Percentiles rank a stretch among this genome's conserved stretches.
These are phyloP conservation scores for Meles meles DNA, from an alignment of 2,113 vertebrate genomes.

Conservation along the genomic window DNA sequence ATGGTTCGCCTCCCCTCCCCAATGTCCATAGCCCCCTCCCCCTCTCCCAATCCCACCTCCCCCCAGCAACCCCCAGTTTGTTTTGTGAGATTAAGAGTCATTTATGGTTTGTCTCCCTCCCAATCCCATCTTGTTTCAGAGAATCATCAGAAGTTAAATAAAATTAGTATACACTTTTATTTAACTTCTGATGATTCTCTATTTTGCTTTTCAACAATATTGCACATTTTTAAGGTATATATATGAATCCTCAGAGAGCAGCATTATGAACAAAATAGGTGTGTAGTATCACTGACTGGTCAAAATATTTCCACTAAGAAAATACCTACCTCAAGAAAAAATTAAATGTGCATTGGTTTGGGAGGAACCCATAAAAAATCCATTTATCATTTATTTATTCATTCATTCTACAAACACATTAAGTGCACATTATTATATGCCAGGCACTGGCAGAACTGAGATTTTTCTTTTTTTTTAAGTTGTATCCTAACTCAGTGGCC, in stretches of 20 bases:
- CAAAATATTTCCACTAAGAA: constrained; percentile 1
- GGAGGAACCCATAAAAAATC: neutral
- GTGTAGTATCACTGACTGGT: neutral
- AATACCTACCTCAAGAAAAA: neutral
- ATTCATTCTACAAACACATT: neutral
- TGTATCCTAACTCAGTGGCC: neutral
- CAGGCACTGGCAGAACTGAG: neutral
- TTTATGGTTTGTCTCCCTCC: too few species aligned
- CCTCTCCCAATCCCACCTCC: too few species aligned
- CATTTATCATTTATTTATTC: neutral
- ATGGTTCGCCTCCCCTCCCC: too few species aligned
- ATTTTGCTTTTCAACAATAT: neutral
- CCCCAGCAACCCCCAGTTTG: too few species aligned
- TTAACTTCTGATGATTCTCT: neutral
- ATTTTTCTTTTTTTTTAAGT: neutral
- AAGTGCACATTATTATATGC: neutral
- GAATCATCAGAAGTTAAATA: too few species aligned
- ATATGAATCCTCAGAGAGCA: neutral
- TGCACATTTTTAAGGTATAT: neutral
- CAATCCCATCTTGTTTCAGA: too few species aligned
- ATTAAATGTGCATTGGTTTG: neutral
- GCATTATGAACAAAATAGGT: neutral
- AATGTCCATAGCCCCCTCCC: too few species aligned
- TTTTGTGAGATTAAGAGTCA: too few species aligned
- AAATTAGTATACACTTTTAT: neutral